Evolutionary conservation across 1,140 invertebrate genomes (phyloP), one percentile per base, ranked within the genome.

Genomic region (Caenorhabditis brenneri): DNA sequence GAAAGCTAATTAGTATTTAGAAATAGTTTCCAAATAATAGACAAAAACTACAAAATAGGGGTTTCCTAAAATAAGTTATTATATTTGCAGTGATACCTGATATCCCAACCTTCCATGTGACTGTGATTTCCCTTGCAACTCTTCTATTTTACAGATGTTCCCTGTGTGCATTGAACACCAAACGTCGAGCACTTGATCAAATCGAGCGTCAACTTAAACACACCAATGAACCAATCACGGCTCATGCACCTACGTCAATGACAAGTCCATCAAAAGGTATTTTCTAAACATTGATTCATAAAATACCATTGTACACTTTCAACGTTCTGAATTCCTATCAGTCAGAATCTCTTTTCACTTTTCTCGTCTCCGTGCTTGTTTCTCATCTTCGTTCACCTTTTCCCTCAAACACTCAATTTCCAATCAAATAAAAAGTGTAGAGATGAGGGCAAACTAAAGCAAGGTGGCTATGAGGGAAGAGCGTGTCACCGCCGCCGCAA

Each of bases 81-180:
- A n/a, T n/a, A n/a, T n/a, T n/a, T n/a, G n/a, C n/a, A n/a, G n/a
- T n/a, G n/a, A n/a, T n/a, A n/a, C n/a, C n/a, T n/a, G n/a, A n/a
- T n/a, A n/a, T n/a, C n/a, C n/a, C n/a, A n/a, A 83, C 22, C n/a
- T 83, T 27, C 10, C 16, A 82, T 83, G 29, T 82, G 22, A n/a
- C 15, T 83, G 19, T 10, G n/a, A n/a, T 83, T 83, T 24, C 29
- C 42, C 33, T 19, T 42, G 24, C 42, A 83, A 31, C 29, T 48
- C 10, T 85, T 24, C 33, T 42, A 42, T 6, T 42, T 86, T 85
- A 65, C 65, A 88, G 88, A 10, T 88, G 88, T 58, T 69, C 82
- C 22, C 79, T 89, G 0, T 88, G 88, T 48, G 87, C 85, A 5
- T 46, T 88, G 51, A 88, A 88, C 58, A 89, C 85, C 2, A 87